Base-by-base conservation (phyloP, 1,140 invertebrate genomes). In the Ephestia elutella region DNA sequence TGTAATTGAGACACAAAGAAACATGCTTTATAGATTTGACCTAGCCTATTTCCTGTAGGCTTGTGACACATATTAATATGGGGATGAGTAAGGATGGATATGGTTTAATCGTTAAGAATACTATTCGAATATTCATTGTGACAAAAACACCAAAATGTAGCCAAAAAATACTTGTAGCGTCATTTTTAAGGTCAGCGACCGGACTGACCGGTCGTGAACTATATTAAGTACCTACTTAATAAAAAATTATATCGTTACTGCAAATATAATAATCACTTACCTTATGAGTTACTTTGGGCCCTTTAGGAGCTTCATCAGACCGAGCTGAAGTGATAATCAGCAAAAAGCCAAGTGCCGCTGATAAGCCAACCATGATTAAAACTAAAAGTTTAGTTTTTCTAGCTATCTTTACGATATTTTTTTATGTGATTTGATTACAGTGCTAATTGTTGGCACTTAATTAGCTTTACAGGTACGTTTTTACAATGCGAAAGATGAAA, bases 271-370 rank as follows among this genome's bases (percentile, higher is more conserved):
- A 2, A 17, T 15, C 5, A 44, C 62, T 62, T 71, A 86, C 82
- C 80, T 80, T 86, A 59, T 87, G 82, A 8, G 85, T 87, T 21
- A 87, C 85, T 78, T 87, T 87, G 28, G 85, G 85, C 38, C 85
- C 85, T 68, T 87, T 87, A 9, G 80, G 78, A 44, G 75, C 56
- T 35, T 86, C 82, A 51, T 86, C 82, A 38, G 78, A 76, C 59
- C 65, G 76, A 5, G 73, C 80, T 25, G 71, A 65, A 8, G 75
- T 65, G n/a, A 75, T 65, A 54, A 85, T 60, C 56, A 87, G 64
- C n/a, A 87, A 62, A 58, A 87, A 59, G 20, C 82, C 80, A 28
- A 87, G 55, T 54, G 67, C 63, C 13, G 72, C 70, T 49, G 75
- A 66, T 30, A 87, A 59, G 38, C 75, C 63, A 57, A 76, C 80